These are phyloP conservation scores for Ectropis crepuscularia DNA, from an alignment of 2,888 invertebrate species.

Conservation along the genomic window DNA sequence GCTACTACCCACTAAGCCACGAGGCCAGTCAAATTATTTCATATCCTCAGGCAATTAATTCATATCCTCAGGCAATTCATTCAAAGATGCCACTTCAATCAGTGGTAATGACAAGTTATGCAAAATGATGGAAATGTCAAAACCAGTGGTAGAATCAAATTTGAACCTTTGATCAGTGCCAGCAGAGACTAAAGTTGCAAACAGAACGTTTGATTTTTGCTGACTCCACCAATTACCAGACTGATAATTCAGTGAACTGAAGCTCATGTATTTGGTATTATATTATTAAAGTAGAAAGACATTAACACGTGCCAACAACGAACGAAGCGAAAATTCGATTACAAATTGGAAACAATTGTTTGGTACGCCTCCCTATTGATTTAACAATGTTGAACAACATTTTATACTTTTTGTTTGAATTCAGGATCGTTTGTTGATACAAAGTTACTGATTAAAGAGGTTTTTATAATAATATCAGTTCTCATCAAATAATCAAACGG, in stretches of 20 bases:
- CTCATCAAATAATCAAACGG: no score
- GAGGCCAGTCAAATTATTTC: no score
- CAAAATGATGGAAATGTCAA: constrained; percentile 60
- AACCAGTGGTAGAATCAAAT: constrained; percentile 4
- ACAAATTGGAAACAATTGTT: constrained; percentile 10
- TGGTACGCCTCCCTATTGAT: background rate
- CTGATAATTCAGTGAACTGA: constrained; percentile 11
- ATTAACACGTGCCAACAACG: constrained; percentile 12
- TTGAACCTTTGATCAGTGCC: background rate
- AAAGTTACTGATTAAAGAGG: no score
- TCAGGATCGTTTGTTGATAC: no score
- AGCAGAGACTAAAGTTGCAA: constrained; percentile 8
- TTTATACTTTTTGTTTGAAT: no score
- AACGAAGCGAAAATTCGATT: constrained; percentile 9
- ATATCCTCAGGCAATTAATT: background rate
- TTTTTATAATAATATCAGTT: no score
- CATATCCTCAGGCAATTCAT: constrained; percentile 20
- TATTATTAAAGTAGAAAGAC: constrained; percentile 6
- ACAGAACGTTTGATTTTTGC: background rate
- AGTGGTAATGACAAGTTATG: constrained; percentile 68
- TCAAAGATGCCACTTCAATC: constrained; percentile 58
- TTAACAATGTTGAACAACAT: no score
- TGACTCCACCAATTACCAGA: constrained; percentile 18
- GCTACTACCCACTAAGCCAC: no score
- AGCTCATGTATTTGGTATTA: constrained; percentile 12